phyloP scores from a whole-genome alignment of 2,888 invertebrate species.

The Scaptomyza flava region DNA sequence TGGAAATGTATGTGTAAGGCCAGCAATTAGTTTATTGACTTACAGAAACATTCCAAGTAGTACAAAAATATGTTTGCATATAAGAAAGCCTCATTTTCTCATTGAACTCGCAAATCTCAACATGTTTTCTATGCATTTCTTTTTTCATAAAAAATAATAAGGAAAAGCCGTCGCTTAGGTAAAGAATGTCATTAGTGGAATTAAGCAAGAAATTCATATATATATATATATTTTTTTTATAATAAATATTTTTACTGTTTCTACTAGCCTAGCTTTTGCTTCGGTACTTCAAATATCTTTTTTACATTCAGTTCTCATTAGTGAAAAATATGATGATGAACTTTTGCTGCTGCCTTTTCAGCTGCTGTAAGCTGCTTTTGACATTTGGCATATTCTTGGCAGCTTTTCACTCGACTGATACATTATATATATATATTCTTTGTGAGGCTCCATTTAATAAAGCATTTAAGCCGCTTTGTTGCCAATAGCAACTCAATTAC shows the following conservation, averaged over 20 bases:
- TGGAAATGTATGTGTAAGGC: constrained; percentile 24
- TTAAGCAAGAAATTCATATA: background rate
- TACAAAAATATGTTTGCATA: too few species aligned
- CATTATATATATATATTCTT: background rate
- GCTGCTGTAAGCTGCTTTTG: constrained; percentile 60
- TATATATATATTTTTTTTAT: background rate
- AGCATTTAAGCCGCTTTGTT: constrained; percentile 74
- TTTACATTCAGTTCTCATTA: constrained; percentile 38
- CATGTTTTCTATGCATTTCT: too few species aligned
- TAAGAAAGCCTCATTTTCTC: too few species aligned
- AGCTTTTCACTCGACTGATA: background rate
- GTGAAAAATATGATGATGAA: constrained; percentile 12
- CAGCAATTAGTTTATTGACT: too few species aligned
- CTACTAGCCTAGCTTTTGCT: background rate
- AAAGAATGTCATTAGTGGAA: background rate
- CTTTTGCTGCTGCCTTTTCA: constrained; percentile 21
- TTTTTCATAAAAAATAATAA: too few species aligned
- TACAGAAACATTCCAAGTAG: too few species aligned
- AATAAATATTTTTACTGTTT: background rate
- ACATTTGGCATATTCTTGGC: constrained; percentile 45
- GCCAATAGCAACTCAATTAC: constrained; percentile 61
- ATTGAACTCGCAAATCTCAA: too few species aligned
- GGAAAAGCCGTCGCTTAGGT: too few species aligned
- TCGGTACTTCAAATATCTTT: constrained; percentile 29
- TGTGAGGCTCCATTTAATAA: constrained; percentile 59